phyloP scores from a whole-genome alignment of 2,113 vertebrate genomes.

The Neoarius graeffei region DNA sequence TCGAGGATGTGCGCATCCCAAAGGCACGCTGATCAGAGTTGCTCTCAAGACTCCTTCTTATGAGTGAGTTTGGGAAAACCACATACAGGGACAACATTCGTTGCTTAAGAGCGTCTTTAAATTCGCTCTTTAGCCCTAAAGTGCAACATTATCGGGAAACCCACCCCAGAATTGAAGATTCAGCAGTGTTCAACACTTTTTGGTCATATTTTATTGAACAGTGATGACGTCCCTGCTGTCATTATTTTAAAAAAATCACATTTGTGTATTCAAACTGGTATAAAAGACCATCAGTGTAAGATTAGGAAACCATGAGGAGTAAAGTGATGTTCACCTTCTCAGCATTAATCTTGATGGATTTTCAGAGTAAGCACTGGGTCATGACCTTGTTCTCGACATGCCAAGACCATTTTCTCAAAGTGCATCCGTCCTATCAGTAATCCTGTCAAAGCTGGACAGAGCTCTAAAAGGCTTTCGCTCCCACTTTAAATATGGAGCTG shows the following conservation, averaged over 20 bases:
- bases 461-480: constrained; percentile 4
- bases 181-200: not conserved
- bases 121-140: no score
- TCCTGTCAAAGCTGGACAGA: constrained; percentile 10
- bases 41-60: no score
- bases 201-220: not conserved
- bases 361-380: not conserved
- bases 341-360: not conserved
- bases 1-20: no score
- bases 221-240: not conserved
- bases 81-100: no score
- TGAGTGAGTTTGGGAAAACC: no score
- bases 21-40: no score
- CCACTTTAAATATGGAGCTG: not conserved
- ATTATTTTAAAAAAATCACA: not conserved
- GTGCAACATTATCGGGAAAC: no score
- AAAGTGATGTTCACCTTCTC: not conserved
- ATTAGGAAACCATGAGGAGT: not conserved
- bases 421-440: not conserved
- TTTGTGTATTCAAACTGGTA: not conserved
- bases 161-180: not conserved
- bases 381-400: not conserved
- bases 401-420: constrained; percentile 15
- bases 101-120: no score
- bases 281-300: not conserved